These are phyloP conservation scores for Menura novaehollandiae DNA, from an alignment of 2,113 vertebrate genomes.

Conservation along the genomic window DNA sequence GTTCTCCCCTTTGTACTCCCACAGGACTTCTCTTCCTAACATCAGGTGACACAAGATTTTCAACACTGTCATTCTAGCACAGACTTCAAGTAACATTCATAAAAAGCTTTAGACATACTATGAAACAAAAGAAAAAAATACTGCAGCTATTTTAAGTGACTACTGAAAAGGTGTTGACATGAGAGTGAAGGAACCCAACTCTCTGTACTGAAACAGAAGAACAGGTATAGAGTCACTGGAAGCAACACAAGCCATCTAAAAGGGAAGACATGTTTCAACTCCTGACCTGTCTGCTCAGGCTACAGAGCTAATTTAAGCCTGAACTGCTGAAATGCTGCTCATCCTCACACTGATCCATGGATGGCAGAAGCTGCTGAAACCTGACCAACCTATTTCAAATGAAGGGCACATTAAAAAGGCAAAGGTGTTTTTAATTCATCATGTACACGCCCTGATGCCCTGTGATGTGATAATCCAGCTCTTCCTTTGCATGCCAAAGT, in stretches of 20 bases:
- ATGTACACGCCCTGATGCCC: not conserved
- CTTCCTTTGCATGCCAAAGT: not conserved
- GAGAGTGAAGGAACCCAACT: not conserved
- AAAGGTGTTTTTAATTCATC: not conserved
- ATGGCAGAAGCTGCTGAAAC: not conserved
- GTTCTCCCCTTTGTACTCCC: not conserved
- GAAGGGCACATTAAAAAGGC: not conserved
- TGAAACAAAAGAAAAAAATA: not conserved
- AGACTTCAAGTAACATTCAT: not conserved
- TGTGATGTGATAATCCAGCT: not conserved
- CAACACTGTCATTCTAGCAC: not conserved
- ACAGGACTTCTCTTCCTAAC: not conserved
- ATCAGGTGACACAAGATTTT: not conserved
- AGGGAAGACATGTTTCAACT: not conserved
- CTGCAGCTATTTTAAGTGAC: not conserved
- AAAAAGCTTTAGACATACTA: not conserved
- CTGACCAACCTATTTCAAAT: not conserved
- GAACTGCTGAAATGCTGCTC: not conserved
- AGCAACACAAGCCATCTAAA: not conserved
- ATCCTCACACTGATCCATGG: rapidly evolving
- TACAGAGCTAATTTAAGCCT: not conserved
- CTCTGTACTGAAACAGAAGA: not conserved
- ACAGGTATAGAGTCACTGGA: not conserved
- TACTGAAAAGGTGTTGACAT: not conserved
- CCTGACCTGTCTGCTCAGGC: not conserved